A percentile compares a stretch with the other conserved stretches of the same genome.
These are phyloP conservation scores for Yponomeuta plumbellus DNA, from an alignment of 2,888 invertebrate species.

Conservation along the genomic window DNA sequence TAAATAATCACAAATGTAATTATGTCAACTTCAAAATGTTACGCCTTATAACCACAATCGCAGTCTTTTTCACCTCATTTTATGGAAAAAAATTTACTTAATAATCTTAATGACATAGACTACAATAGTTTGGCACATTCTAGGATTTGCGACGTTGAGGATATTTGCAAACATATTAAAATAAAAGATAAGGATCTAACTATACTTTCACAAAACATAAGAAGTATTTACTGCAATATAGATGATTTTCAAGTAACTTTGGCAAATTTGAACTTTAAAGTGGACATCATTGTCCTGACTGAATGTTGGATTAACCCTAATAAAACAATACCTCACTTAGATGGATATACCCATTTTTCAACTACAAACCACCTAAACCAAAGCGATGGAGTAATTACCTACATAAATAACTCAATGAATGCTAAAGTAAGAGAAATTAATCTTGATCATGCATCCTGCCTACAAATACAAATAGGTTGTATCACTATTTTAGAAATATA, in stretches of 20 bases:
- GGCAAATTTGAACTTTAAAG: neutral
- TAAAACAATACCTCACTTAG: conserved; percentile 4
- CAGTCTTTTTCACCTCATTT: too few relatives aligned
- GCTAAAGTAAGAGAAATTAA: conserved; percentile 1
- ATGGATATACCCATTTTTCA: neutral
- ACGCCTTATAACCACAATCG: too few relatives aligned
- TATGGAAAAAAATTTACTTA: neutral
- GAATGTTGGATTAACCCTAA: neutral
- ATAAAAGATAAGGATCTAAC: conserved; percentile 5
- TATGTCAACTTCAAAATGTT: too few relatives aligned
- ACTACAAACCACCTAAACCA: conserved; percentile 5
- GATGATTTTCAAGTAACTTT: conserved; percentile 1
- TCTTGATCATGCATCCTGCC: conserved; percentile 3
- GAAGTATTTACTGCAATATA: conserved; percentile 6
- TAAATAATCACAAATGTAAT: too few relatives aligned
- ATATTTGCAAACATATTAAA: neutral
- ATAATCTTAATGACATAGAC: neutral
- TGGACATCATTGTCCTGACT: conserved; percentile 2
- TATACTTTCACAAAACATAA: conserved; percentile 9
- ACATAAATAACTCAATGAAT: conserved; percentile 1
- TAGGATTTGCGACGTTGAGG: neutral
- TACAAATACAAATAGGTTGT: conserved; percentile 1
- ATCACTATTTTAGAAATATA: neutral
- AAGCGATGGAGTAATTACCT: conserved; percentile 3
- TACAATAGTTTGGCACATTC: neutral